Conservation (phyloP, 1,140 invertebrate genomes). For the Heliothis virescens region DNA sequence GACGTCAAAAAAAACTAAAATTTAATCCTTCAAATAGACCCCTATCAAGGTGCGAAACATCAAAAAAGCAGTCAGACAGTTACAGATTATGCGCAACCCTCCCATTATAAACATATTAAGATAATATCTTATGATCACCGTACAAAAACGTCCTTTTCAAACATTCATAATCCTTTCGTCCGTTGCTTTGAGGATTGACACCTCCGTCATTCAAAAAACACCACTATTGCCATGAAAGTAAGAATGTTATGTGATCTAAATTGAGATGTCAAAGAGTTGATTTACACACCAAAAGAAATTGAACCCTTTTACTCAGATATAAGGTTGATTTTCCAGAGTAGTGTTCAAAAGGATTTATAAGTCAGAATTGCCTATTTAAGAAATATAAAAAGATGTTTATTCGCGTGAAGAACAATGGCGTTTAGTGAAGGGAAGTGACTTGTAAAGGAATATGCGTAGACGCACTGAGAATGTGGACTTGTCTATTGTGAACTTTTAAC, state of each 20-base stretch:
- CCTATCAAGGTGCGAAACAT: slow-evolving; percentile 79
- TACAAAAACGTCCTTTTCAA: slow-evolving; percentile 75
- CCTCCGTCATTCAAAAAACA: slow-evolving; percentile 58
- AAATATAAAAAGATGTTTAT: slow-evolving; percentile 72
- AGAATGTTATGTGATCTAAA: slow-evolving; percentile 52
- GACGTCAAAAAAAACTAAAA: neutral
- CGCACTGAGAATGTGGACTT: slow-evolving; percentile 49
- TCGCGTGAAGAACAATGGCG: slow-evolving; percentile 75
- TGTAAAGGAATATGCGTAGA: slow-evolving; percentile 53
- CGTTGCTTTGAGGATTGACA: slow-evolving; percentile 62
- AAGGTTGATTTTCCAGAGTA: slow-evolving; percentile 42
- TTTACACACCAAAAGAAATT: slow-evolving; percentile 40
- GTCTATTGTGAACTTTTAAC: slow-evolving; percentile 16
- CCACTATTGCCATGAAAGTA: slow-evolving; percentile 51
- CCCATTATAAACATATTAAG: slow-evolving; percentile 83
- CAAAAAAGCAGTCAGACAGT: slow-evolving; percentile 76
- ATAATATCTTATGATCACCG: slow-evolving; percentile 82
- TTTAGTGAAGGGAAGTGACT: slow-evolving; percentile 74
- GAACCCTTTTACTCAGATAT: slow-evolving; percentile 33
- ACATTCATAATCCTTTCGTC: slow-evolving; percentile 78
- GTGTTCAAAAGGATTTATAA: slow-evolving; percentile 62
- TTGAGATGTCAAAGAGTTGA: slow-evolving; percentile 70
- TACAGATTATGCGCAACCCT: slow-evolving; percentile 81
- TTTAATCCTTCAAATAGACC: slow-evolving; percentile 62
- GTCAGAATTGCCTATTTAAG: slow-evolving; percentile 61